Conservation (phyloP, 2,797 vertebrate species). For the Sebastes minor region DNA sequence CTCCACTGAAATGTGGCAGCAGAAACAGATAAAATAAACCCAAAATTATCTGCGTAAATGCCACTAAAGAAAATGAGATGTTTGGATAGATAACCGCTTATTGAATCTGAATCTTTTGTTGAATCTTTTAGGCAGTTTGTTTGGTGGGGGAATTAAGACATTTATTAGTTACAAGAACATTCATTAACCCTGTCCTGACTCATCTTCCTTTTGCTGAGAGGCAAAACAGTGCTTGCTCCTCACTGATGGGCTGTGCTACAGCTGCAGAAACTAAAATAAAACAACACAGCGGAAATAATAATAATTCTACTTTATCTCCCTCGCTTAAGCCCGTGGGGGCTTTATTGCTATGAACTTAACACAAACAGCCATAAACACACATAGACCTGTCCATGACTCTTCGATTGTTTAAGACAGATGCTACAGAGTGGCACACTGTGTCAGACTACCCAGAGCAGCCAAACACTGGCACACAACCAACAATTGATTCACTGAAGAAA, state of each 20-base stretch:
- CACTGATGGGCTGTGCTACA: not conserved
- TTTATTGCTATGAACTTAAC: constrained; percentile 12
- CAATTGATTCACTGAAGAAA: not conserved
- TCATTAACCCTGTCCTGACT: not conserved
- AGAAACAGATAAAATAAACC: not conserved
- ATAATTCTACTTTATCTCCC: not conserved
- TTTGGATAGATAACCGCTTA: not conserved
- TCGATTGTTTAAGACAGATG: not conserved
- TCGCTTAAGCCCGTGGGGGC: not conserved
- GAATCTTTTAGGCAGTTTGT: not conserved
- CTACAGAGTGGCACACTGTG: not conserved
- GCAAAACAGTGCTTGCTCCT: not conserved
- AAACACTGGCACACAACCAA: not conserved
- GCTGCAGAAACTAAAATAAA: not conserved
- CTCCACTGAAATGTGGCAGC: not conserved
- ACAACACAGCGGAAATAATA: not conserved
- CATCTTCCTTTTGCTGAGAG: not conserved
- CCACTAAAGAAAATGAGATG: not conserved
- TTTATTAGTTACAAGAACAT: not conserved
- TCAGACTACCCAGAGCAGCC: not conserved
- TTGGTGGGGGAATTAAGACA: not conserved
- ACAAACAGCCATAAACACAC: not conserved
- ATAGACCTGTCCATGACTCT: not conserved
- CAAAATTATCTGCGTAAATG: not conserved
- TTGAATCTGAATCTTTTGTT: not conserved